These are phyloP conservation scores for Drosophila sp. DNA, from an alignment of 1,140 invertebrate genomes.

Conservation along the genomic window DNA sequence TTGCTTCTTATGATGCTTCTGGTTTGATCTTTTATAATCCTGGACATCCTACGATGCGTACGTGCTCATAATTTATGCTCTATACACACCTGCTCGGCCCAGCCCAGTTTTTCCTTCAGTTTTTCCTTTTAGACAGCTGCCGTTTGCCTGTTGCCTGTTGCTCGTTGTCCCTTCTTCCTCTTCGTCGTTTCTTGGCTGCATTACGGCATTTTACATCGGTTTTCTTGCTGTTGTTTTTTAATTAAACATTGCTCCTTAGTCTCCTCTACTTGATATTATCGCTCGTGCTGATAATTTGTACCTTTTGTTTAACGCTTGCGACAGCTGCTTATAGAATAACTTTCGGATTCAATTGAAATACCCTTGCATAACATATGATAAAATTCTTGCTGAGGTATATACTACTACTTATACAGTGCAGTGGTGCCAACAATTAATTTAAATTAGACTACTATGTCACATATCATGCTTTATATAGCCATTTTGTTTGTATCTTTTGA, in stretches of 20 bases:
- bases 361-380: no score
- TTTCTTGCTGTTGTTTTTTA: conserved; percentile 70
- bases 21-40: conserved; percentile 73
- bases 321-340: conserved; percentile 22
- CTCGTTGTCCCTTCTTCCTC: conserved; percentile 1
- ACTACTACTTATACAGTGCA: no score
- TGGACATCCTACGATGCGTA: conserved; percentile 49
- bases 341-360: background rate
- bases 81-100: conserved; percentile 29
- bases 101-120: conserved; percentile 38
- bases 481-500: no score
- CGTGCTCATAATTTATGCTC: conserved; percentile 76
- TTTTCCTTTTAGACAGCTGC: conserved; percentile 59
- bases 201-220: conserved; percentile 22
- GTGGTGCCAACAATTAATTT: no score
- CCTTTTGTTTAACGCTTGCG: conserved; percentile 10
- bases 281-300: conserved; percentile 56
- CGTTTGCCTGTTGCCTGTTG: conserved; percentile 24
- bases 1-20: conserved; percentile 8
- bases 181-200: background rate
- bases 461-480: no score
- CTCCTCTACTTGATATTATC: conserved; percentile 29
- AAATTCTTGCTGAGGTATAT: no score
- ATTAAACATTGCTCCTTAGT: conserved; percentile 60
- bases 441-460: no score